Evolutionary conservation across 1,140 invertebrate genomes (phyloP), one percentile per base, ranked within the genome.

Genomic region (Drosophila watanabei): DNA sequence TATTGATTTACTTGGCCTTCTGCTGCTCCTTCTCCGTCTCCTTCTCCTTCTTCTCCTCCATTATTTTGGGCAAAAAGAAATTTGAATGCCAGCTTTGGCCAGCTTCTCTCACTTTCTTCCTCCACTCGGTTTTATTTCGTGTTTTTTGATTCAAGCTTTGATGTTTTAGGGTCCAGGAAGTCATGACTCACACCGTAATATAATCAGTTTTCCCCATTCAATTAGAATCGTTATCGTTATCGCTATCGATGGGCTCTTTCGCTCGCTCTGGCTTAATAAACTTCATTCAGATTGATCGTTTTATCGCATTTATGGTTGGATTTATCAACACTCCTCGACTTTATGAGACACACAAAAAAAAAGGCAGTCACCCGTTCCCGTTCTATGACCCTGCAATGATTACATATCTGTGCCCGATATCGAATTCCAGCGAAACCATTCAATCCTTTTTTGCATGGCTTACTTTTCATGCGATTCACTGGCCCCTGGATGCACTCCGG

Each of bases 241-340:
- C 52, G 54, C 24, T 37, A 16, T 20, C 13, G n/a, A 18, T 43
- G 8, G 20, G 13, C 14, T 16, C 9, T 54, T 10, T 52, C 10
- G 11, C n/a, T 10, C 10, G 18, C 13, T 35, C 32, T 24, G 51
- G 24, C 41, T 49, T 49, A 75, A 75, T 75, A 63, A 75, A 63
- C 59, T 75, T 75, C 72, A 64, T 41, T 63, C 71, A 56, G 71
- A 75, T 64, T 75, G 72, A 75, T 75, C 30, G 59, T 24, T 75
- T 75, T 75, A 75, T 75, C 72, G 32, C 54, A 66, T 54, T 64
- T 64, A 64, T 70, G 61, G 35, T 32, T 7, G 37, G 62, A 57
- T 35, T 70, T 70, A 70, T 70, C 66, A 37, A 24, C 52, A 37
- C 52, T 56, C 28, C 16, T 54, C 18, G 43, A 10, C 48, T 70